Evolutionary conservation across 2,888 invertebrate genomes (phyloP), one percentile per base, ranked within the genome.

Genomic region (Arenicola marina): DNA sequence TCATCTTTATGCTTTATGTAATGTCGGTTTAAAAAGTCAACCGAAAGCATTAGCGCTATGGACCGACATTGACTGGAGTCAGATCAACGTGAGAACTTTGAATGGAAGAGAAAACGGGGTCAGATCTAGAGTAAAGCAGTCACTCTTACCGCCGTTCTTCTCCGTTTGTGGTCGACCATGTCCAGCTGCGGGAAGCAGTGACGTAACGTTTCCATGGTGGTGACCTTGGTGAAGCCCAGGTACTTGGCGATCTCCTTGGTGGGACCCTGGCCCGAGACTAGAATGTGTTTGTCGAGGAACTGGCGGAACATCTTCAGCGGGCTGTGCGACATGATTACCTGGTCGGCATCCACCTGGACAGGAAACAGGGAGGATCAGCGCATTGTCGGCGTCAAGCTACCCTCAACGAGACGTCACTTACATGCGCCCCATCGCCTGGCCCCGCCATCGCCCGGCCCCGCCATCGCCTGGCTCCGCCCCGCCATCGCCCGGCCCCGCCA

Each of bases 321-420:
- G 65, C 88, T 87, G 78, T 89, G 89, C 0, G 89, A 88, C 87
- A 89, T 86, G 1, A 89, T 84, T 3, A 89, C 88, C 77, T 89
- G 89, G 24, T 88, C 87, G 63, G 86, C 85, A 4, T 75, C 71
- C 32, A 89, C 83, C 86, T 86, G 69, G 3, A 76, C 26, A 24
- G 28, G 3, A 26, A 54, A 53, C 31, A 59, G 18, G 26, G 26
- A 29, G 21, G 26, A 33, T 21, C 29, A 51, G 7, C 15, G 29
- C 4, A 31, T 38, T 38, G 43, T 38, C 43, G n/a, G 11, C n/a
- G 11, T 38, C 11, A n/a, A n/a, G n/a, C n/a, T n/a, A n/a, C n/a
- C n/a, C n/a, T n/a, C n/a, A n/a, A n/a, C n/a, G n/a, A n/a, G n/a
- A n/a, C n/a, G n/a, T n/a, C n/a, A n/a, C n/a, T n/a, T n/a, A n/a